A percentile compares a stretch with the other conserved stretches of the same genome.
phyloP scores from a whole-genome alignment of 2,797 vertebrate genomes.

The Enteromius thamalakanensis region DNA sequence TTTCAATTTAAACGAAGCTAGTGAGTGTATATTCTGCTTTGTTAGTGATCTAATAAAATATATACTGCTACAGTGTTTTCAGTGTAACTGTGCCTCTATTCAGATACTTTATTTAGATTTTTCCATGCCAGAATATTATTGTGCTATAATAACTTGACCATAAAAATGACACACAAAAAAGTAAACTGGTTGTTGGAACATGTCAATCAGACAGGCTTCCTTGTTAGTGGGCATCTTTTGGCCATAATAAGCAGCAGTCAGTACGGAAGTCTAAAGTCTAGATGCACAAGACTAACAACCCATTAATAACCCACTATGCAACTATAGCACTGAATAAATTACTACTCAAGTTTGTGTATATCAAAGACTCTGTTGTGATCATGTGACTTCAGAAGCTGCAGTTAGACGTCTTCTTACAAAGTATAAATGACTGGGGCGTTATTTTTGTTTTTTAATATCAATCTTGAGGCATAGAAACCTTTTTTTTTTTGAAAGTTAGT shows the following conservation, averaged over 20 bases:
- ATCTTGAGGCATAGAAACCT: not conserved
- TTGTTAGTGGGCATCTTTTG: not conserved
- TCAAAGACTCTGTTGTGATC: not conserved
- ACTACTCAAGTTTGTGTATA: not conserved
- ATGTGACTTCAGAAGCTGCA: slow-evolving; percentile 5
- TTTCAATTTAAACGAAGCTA: not conserved
- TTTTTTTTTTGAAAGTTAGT: not conserved
- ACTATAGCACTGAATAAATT: slow-evolving; percentile 1
- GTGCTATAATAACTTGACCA: not conserved
- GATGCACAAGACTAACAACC: not conserved
- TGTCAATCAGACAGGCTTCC: not conserved
- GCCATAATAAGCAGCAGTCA: not conserved
- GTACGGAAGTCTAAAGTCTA: not conserved
- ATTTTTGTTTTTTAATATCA: not conserved
- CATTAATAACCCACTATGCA: no score
- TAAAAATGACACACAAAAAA: not conserved
- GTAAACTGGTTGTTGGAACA: not conserved
- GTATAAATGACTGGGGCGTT: not conserved
- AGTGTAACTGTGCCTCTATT: not conserved
- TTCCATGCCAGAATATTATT: not conserved
- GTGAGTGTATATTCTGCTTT: not conserved
- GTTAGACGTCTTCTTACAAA: not conserved
- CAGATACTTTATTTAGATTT: not conserved
- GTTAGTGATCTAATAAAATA: not conserved
- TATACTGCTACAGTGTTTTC: not conserved